Percentiles rank a stretch among this genome's conserved stretches.
phyloP scores from a whole-genome alignment of 2,797 vertebrate species.

The Myotis pilosus region DNA sequence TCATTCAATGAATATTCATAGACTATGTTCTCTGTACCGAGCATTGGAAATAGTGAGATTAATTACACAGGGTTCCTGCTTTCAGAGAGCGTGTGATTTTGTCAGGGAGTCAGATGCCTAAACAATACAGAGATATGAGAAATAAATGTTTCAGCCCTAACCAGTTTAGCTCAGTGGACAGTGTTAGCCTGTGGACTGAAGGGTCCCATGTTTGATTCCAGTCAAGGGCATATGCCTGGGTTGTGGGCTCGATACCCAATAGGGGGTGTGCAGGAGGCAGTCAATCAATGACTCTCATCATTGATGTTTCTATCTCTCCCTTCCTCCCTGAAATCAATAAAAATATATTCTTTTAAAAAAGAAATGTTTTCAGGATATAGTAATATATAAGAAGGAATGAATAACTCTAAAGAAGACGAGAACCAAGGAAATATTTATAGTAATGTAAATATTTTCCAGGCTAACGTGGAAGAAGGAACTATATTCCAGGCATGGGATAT shows the following conservation, averaged over 20 bases:
- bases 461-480: not conserved
- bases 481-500: not conserved
- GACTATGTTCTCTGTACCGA: not conserved
- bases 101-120: not conserved
- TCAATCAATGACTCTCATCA: not conserved
- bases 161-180: not conserved
- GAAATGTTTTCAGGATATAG: not conserved
- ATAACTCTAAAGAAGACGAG: not conserved
- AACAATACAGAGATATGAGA: not conserved
- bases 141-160: not conserved
- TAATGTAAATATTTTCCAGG: not conserved
- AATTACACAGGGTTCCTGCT: slow-evolving; percentile 1
- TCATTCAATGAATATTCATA: not conserved
- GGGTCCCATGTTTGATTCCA: not conserved
- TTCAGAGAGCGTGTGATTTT: not conserved
- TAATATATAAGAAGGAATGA: not conserved
- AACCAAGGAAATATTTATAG: not conserved
- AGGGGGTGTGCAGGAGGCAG: not conserved
- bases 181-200: not conserved
- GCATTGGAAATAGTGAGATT: not conserved
- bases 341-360: not conserved
- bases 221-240: not conserved
- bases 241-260: not conserved
- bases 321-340: not conserved
- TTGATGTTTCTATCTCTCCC: not conserved